Percentiles rank a stretch among this genome's conserved stretches.
These are phyloP conservation scores for Diglossa cyanea DNA, from an alignment of 2,797 vertebrate species.

Conservation along the genomic window DNA sequence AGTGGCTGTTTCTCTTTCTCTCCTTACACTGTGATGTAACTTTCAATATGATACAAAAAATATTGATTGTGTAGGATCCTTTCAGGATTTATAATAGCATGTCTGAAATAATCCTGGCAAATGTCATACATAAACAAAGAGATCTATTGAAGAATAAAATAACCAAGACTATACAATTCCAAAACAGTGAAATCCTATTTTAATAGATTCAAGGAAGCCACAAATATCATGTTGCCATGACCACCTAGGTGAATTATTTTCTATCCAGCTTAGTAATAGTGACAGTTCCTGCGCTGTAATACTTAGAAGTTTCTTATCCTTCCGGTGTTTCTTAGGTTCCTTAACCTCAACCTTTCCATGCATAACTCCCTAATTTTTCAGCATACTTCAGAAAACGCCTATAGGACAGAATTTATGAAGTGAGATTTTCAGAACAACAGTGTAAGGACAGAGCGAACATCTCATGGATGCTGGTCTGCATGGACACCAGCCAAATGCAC, in stretches of 20 bases:
- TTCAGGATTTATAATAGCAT: background rate
- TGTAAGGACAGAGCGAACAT: fast-evolving
- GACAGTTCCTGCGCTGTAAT: background rate
- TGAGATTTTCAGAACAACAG: background rate
- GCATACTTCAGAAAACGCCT: background rate
- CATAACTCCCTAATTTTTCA: background rate
- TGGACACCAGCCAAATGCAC: background rate
- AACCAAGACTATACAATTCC: background rate
- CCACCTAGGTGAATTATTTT: background rate
- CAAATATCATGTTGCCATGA: background rate
- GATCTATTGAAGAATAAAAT: background rate
- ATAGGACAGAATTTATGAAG: background rate
- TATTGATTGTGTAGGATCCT: background rate
- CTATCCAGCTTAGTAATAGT: background rate
- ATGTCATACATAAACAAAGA: background rate
- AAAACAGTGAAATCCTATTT: background rate
- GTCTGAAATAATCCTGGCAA: background rate
- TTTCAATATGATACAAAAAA: background rate
- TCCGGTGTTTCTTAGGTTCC: background rate
- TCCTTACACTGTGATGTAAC: background rate
- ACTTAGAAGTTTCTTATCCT: background rate
- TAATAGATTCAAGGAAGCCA: background rate
- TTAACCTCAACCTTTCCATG: background rate
- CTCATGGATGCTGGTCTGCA: background rate
- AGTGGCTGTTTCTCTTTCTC: background rate